These are phyloP conservation scores for Drosophila setosimentum DNA, from an alignment of 2,888 invertebrate genomes.

Conservation along the genomic window DNA sequence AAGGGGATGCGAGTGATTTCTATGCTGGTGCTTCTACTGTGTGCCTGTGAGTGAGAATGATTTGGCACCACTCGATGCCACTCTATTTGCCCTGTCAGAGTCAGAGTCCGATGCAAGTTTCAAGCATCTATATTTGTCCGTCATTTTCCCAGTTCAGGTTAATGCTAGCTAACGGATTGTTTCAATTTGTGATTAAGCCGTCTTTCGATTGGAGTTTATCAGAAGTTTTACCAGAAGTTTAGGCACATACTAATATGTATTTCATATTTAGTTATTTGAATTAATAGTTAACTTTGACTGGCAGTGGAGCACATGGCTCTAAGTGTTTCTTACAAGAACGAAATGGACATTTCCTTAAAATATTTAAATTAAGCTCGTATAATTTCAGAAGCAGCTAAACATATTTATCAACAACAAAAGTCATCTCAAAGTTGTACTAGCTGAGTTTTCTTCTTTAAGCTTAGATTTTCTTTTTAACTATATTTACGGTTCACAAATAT, in stretches of 20 bases:
- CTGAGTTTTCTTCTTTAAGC: background rate
- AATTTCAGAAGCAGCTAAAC: background rate
- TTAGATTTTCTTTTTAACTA: no score
- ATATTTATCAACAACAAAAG: background rate
- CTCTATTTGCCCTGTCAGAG: constrained; percentile 19
- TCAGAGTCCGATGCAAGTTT: constrained; percentile 21
- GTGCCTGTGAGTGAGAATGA: constrained; percentile 3
- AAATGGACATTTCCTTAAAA: background rate
- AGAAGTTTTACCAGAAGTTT: background rate
- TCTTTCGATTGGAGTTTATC: background rate
- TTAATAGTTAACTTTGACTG: background rate
- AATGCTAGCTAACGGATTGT: background rate
- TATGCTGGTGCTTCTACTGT: constrained; percentile 14
- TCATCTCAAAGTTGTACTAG: background rate
- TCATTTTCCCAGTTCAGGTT: background rate
- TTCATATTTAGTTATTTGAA: background rate
- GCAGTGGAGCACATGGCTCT: background rate
- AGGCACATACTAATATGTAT: background rate
- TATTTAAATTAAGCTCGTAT: background rate
- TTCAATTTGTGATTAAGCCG: background rate
- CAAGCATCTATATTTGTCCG: background rate
- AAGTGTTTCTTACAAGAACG: background rate
- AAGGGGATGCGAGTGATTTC: constrained; percentile 27
- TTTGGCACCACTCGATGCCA: constrained; percentile 6
- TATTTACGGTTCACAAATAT: background rate